Evolutionary conservation across 2,113 vertebrate genomes (phyloP).

Genomic region (Lethenteron reissneri): DNA sequence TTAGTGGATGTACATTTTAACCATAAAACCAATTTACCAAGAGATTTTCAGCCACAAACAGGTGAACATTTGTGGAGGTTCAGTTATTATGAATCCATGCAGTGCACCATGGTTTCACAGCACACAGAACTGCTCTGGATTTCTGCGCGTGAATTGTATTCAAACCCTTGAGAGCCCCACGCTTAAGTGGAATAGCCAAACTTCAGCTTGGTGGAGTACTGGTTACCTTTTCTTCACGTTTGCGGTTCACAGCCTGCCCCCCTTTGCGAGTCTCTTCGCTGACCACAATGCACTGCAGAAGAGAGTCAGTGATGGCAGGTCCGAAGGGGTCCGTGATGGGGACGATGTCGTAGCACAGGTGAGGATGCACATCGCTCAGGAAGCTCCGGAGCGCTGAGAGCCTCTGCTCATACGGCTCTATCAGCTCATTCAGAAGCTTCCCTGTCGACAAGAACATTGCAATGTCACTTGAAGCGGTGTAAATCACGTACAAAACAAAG

Average conservation of each 20-base stretch:
- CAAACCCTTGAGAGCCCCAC: too few species aligned
- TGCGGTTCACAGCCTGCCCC: not conserved
- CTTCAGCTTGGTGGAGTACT: not conserved
- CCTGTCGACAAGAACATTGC: not conserved
- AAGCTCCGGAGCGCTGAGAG: not conserved
- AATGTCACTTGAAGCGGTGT: too few species aligned
- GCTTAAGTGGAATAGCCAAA: not conserved
- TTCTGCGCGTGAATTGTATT: too few species aligned
- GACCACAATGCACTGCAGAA: not conserved
- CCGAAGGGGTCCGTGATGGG: slow-evolving; percentile 4
- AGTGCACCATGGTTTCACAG: too few species aligned
- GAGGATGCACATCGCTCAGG: not conserved
- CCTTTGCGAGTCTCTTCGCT: slow-evolving; percentile 5
- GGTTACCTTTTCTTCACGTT: slow-evolving; percentile 2
- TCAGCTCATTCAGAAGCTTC: slow-evolving; percentile 1
- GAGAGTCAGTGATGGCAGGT: slow-evolving; percentile 3
- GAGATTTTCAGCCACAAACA: too few species aligned
- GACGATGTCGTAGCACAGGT: not conserved
- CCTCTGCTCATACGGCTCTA: not conserved
- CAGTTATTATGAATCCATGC: too few species aligned
- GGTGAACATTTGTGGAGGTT: too few species aligned
- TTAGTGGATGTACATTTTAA: too few species aligned
- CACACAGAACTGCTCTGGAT: too few species aligned
- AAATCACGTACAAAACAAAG: too few species aligned
- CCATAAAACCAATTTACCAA: too few species aligned